phyloP scores from a whole-genome alignment of 2,888 invertebrate genomes.

The Graphium colonna region DNA sequence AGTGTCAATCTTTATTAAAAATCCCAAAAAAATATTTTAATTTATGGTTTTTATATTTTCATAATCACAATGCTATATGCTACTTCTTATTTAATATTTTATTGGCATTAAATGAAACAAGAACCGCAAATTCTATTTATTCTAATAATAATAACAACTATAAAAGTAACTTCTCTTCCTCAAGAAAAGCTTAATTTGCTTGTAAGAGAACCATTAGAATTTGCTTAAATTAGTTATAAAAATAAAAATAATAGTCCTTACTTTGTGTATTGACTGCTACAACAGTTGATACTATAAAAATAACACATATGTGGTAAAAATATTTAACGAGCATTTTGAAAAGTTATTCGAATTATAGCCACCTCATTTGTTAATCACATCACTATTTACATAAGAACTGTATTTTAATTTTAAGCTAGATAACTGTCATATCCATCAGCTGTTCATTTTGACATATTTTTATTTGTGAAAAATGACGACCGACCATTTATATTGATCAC shows the following conservation, averaged over 20 bases:
- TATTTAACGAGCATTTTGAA: slow-evolving; percentile 10
- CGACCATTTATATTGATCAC: not conserved
- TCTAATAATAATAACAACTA: too few relatives aligned
- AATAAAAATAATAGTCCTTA: slow-evolving; percentile 35
- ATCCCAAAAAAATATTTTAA: too few relatives aligned
- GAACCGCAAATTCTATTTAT: too few relatives aligned
- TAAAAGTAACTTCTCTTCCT: too few relatives aligned
- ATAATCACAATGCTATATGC: too few relatives aligned
- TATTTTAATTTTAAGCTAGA: not conserved
- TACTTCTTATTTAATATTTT: too few relatives aligned
- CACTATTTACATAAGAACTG: slow-evolving; percentile 5
- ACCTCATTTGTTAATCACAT: slow-evolving; percentile 5
- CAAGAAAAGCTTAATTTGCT: too few relatives aligned
- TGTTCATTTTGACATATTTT: slow-evolving; percentile 36
- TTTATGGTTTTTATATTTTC: too few relatives aligned
- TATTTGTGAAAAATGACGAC: slow-evolving; percentile 13
- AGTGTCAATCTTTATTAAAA: too few relatives aligned
- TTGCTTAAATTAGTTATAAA: too few relatives aligned
- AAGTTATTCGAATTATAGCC: not conserved
- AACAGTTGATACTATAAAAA: slow-evolving; percentile 4
- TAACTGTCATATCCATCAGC: slow-evolving; percentile 34
- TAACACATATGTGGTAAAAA: slow-evolving; percentile 5
- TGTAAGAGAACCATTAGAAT: too few relatives aligned
- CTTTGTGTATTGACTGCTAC: slow-evolving; percentile 18
- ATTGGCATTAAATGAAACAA: too few relatives aligned